Conservation (phyloP, 1,140 invertebrate genomes). For the Macrostomum lignano region DNA sequence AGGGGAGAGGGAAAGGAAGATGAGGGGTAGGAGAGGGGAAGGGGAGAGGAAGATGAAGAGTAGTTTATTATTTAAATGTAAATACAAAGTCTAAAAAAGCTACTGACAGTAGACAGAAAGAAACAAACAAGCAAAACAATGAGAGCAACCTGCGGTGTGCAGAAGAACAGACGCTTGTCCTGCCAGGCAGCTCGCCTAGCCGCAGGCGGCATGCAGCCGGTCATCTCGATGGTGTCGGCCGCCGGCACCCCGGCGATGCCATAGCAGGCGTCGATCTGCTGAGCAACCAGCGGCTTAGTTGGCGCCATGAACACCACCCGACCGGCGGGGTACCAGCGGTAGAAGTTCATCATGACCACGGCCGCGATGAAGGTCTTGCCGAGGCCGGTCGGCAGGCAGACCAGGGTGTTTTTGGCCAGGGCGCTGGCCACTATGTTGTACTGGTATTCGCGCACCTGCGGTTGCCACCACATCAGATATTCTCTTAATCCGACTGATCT, state of each 20-base stretch:
- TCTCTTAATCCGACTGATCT: too few relatives aligned
- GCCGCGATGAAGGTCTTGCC: constrained; percentile 87
- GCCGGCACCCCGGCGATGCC: constrained; percentile 60
- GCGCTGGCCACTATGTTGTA: constrained; percentile 48
- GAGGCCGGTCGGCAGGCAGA: constrained; percentile 46
- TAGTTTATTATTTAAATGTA: too few relatives aligned
- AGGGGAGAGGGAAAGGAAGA: too few relatives aligned
- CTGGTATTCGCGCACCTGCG: too few relatives aligned
- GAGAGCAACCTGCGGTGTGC: constrained; percentile 77
- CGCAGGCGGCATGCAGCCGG: constrained; percentile 34
- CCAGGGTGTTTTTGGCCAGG: constrained; percentile 58
- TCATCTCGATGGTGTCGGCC: constrained; percentile 53
- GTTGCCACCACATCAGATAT: too few relatives aligned
- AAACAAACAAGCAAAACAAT: too few relatives aligned
- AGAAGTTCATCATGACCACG: constrained; percentile 82
- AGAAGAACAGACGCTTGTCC: constrained; percentile 57
- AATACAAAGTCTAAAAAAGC: too few relatives aligned
- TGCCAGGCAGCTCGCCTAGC: constrained; percentile 38
- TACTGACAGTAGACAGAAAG: too few relatives aligned
- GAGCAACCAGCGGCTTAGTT: constrained; percentile 61
- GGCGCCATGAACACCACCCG: constrained; percentile 64
- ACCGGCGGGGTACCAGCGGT: constrained; percentile 32
- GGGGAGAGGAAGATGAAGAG: too few relatives aligned
- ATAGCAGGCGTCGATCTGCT: constrained; percentile 70
- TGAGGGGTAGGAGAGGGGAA: too few relatives aligned